phyloP scores from a whole-genome alignment of 2,888 invertebrate species.

The Horisme vitalbata region DNA sequence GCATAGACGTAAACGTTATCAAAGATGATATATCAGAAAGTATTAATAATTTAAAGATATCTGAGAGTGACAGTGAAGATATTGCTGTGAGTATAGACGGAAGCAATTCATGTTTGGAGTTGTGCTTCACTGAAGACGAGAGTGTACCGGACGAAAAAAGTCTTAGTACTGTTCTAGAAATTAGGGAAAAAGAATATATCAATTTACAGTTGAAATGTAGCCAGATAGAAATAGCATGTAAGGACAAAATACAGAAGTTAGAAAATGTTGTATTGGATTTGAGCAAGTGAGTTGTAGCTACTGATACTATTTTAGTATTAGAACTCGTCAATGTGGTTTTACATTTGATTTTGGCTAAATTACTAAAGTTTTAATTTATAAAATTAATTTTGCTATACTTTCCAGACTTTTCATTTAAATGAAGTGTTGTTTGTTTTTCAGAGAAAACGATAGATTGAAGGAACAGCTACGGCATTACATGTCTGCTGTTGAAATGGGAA shows the following conservation, averaged over 20 bases:
- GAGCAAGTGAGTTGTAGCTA: slow-evolving; percentile 79
- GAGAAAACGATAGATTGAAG: slow-evolving; percentile 92
- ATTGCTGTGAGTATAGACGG: slow-evolving; percentile 74
- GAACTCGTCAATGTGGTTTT: too few species aligned
- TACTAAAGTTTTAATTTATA: too few species aligned
- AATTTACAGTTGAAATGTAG: slow-evolving; percentile 80
- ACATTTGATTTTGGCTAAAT: too few species aligned
- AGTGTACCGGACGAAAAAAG: slow-evolving; percentile 63
- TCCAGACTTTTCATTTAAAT: too few species aligned
- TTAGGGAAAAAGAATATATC: slow-evolving; percentile 74
- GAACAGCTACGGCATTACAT: slow-evolving; percentile 94
- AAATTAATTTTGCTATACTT: too few species aligned
- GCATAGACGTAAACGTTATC: slow-evolving; percentile 63
- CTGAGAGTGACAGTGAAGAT: slow-evolving; percentile 77
- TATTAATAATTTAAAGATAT: slow-evolving; percentile 73
- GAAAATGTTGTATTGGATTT: slow-evolving; percentile 84
- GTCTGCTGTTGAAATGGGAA: slow-evolving; percentile 93
- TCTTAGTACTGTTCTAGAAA: slow-evolving; percentile 59
- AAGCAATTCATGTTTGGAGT: slow-evolving; percentile 74
- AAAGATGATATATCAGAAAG: slow-evolving; percentile 73
- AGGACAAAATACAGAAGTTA: slow-evolving; percentile 73
- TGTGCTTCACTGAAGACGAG: slow-evolving; percentile 77
- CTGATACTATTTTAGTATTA: slow-evolving; percentile 1
- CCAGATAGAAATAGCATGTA: slow-evolving; percentile 67
- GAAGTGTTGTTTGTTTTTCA: slow-evolving; percentile 53